Evolutionary conservation across 2,797 vertebrate genomes (phyloP).

Genomic region (Poecilia wingei): DNA sequence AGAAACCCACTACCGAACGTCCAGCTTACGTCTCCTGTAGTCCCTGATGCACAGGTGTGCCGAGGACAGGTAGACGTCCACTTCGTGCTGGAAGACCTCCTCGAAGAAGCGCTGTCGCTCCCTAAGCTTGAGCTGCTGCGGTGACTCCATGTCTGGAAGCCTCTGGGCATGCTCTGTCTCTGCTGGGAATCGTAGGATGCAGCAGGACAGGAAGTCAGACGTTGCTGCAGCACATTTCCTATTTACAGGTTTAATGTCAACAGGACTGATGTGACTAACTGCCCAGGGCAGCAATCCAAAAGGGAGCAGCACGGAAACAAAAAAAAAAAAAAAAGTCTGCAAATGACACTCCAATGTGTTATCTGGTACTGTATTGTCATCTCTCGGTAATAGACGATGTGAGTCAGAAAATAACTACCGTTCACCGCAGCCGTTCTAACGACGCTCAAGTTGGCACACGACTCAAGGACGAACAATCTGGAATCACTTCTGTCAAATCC

Average conservation of each 20-base stretch:
- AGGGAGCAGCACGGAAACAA: background rate
- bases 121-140: conserved; percentile 88
- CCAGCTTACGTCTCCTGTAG: conserved; percentile 88
- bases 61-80: conserved; percentile 90
- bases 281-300: no score
- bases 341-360: background rate
- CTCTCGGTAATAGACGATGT: background rate
- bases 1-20: background rate
- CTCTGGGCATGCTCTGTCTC: conserved; percentile 82
- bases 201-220: conserved; percentile 2
- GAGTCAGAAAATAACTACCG: background rate
- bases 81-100: conserved; percentile 95
- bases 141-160: conserved; percentile 79
- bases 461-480: background rate
- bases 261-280: background rate
- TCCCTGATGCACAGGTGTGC: conserved; percentile 90
- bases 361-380: background rate
- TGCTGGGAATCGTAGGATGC: conserved; percentile 63
- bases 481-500: background rate
- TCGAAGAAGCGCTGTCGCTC: conserved; percentile 96
- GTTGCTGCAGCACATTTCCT: background rate
- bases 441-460: background rate
- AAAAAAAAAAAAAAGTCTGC: no score
- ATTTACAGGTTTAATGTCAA: background rate
- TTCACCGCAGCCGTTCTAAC: background rate